Percentiles rank a stretch among this genome's conserved stretches.
These are phyloP conservation scores for Cistogaster globosa DNA, from an alignment of 2,888 invertebrate genomes.

Conservation along the genomic window DNA sequence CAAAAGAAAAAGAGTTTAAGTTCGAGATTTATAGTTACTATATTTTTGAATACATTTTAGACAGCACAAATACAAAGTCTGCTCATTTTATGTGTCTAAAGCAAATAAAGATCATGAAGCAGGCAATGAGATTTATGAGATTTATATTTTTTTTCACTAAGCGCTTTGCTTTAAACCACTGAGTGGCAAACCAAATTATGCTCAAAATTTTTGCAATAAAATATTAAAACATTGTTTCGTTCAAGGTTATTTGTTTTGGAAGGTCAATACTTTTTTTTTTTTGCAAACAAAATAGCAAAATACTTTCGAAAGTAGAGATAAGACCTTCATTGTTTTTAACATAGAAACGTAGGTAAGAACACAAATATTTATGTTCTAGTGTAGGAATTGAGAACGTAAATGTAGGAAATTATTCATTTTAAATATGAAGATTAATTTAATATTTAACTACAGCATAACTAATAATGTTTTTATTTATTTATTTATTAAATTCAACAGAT, in stretches of 20 bases:
- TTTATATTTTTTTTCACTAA: too few relatives aligned
- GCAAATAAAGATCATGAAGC: too few relatives aligned
- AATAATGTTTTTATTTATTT: too few relatives aligned
- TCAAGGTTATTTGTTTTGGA: constrained; percentile 42
- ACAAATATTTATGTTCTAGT: constrained; percentile 11
- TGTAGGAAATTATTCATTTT: background rate
- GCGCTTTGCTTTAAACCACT: too few relatives aligned
- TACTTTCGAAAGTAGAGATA: constrained; percentile 3
- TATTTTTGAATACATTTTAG: background rate
- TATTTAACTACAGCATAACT: too few relatives aligned
- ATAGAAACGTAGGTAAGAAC: constrained; percentile 48
- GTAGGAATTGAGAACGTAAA: constrained; percentile 21
- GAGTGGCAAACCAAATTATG: too few relatives aligned
- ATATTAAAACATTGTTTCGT: background rate
- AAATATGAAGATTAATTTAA: too few relatives aligned
- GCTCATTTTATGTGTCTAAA: background rate
- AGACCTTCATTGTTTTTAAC: constrained; percentile 1
- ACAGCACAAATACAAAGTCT: background rate
- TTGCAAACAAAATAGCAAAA: background rate
- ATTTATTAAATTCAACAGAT: too few relatives aligned
- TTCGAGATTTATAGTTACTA: background rate
- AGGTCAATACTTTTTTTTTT: constrained; percentile 56
- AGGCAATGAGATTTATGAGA: too few relatives aligned
- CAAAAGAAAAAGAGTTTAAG: constrained; percentile 28
- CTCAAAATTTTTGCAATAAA: too few relatives aligned